A percentile compares a stretch with the other conserved stretches of the same genome.
Conservation (phyloP, 2,797 vertebrate genomes). For the Danio choprae region DNA sequence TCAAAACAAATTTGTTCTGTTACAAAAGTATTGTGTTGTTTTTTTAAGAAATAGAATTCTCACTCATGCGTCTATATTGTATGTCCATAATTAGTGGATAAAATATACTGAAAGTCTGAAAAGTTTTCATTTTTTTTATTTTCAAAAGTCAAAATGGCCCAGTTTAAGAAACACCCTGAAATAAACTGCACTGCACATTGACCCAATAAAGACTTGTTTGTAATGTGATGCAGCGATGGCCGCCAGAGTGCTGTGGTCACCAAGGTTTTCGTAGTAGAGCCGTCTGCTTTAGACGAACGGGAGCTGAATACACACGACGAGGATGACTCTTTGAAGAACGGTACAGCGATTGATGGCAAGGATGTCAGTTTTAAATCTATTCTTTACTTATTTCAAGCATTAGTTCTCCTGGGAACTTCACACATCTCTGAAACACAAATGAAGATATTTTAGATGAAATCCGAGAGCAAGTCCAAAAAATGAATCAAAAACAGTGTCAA, state of each 20-base stretch:
- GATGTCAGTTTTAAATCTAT: conserved; percentile 60
- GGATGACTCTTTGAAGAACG: conserved; percentile 67
- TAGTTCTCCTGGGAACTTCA: too few relatives aligned
- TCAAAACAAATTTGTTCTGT: not conserved
- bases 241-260: conserved; percentile 88
- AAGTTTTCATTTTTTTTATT: not conserved
- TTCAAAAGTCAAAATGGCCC: not conserved
- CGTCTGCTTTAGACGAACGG: conserved; percentile 61
- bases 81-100: not conserved
- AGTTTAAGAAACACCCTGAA: not conserved
- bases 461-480: too few relatives aligned
- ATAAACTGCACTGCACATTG: not conserved
- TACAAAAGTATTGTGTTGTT: too few relatives aligned
- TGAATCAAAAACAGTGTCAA: too few relatives aligned
- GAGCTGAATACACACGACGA: conserved; percentile 64
- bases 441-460: too few relatives aligned
- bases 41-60: not conserved
- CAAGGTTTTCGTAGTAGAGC: conserved; percentile 87
- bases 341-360: conserved; percentile 45
- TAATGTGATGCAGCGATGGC: conserved; percentile 80
- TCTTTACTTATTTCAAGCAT: not conserved
- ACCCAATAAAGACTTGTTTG: not conserved
- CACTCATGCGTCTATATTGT: not conserved
- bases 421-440: too few relatives aligned
- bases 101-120: not conserved